Evolutionary conservation across 2,797 vertebrate species (phyloP).

Genomic region (Argya squamiceps): DNA sequence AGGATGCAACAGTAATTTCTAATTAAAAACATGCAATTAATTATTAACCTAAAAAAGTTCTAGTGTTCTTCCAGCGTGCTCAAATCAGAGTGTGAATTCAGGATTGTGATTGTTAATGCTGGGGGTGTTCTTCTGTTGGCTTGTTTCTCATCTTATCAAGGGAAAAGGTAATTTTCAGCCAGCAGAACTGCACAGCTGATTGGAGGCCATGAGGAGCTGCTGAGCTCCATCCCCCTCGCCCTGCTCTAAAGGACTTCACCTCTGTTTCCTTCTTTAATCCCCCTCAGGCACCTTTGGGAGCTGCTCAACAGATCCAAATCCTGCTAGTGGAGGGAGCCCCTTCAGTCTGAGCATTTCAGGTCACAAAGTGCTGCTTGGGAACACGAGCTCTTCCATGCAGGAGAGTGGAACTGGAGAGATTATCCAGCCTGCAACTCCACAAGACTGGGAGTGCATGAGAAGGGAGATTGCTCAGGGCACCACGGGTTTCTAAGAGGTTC

Average conservation of each 20-base stretch:
- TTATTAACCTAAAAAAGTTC: conserved; percentile 49
- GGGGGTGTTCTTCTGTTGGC: background rate
- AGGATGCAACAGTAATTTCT: conserved; percentile 29
- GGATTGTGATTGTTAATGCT: background rate
- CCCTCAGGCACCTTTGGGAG: background rate
- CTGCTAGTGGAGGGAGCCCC: background rate
- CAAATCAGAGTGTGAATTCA: background rate
- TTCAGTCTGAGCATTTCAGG: background rate
- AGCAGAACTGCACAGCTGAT: background rate
- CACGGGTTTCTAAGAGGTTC: background rate
- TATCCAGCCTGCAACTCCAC: background rate
- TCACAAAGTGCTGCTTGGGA: background rate
- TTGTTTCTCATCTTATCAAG: background rate
- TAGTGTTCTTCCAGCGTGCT: background rate
- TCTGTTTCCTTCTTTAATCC: background rate
- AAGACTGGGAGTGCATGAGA: background rate
- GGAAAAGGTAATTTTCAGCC: background rate
- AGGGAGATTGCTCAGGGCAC: background rate
- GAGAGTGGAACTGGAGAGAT: background rate
- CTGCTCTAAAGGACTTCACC: background rate
- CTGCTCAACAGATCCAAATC: background rate
- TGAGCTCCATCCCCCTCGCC: background rate
- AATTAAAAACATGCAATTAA: conserved; percentile 63
- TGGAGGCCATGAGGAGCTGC: background rate
- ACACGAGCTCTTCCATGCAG: background rate